Base-by-base conservation (phyloP, 2,888 invertebrate genomes). In the Azorinus chamasolen region DNA sequence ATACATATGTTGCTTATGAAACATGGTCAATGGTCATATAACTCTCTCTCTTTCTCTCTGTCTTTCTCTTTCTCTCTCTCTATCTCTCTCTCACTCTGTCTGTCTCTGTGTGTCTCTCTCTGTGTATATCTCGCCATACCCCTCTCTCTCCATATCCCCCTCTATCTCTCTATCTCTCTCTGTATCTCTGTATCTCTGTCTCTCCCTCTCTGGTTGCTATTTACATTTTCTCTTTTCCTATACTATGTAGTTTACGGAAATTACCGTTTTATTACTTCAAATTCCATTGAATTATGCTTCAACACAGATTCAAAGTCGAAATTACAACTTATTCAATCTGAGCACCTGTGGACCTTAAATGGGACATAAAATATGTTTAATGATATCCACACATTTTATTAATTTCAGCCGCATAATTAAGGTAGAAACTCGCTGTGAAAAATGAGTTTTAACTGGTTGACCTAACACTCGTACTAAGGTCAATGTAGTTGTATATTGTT, bases 381-480 rank as follows among this genome's bases (percentile, higher is more conserved):
- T 59, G 50, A 53, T 50, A 68, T 48, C 50, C 59, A 59, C 53
- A 43, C 24, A 22, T 68, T 68, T 69, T 61, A 61, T 69, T 69
- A 61, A 69, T 69, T 61, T 46, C 39, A 8, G 46, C 48, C 16
- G 37, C 54, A 62, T 69, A 69, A 69, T 69, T 69, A 54, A 61
- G 43, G 41, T 22, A 54, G 45, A 50, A n/a, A 50, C 32, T 32
- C 32, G 62, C 22, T 32, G 43, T 74, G 68, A 74, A 74, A 55
- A 63, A 73, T 66, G 55, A 50, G 24, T 74, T 68, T 66, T 50
- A 58, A 74, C 74, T 32, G 27, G 58, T 48, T 68, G 68, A 74
- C 74, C 68, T 39, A 51, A 53, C 24, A 16, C 48, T 62, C 62
- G 55, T 46, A 62, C 55, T 20, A 12, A 39, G 22, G 32, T 10